phyloP scores from a whole-genome alignment of 2,888 invertebrate species.

The Acronicta leporina region DNA sequence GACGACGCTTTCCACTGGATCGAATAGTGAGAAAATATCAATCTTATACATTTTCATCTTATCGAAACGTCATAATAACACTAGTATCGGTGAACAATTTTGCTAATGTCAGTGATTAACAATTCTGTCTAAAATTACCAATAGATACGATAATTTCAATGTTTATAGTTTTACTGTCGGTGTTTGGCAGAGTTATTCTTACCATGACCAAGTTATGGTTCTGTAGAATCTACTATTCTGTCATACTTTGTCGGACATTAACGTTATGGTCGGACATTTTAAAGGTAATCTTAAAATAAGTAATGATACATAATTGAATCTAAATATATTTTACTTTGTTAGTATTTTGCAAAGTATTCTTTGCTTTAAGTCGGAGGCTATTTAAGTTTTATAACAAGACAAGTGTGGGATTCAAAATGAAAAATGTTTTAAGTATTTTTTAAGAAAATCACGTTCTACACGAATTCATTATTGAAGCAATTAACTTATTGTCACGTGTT shows the following conservation, averaged over 20 bases:
- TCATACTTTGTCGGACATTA: no score
- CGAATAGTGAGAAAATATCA: no score
- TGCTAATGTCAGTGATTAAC: background rate
- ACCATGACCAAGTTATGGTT: constrained; percentile 37
- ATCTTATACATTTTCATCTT: no score
- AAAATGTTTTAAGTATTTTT: constrained; percentile 42
- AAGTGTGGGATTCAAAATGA: constrained; percentile 20
- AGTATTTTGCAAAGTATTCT: constrained; percentile 5
- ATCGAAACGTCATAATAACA: background rate
- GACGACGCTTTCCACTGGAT: no score
- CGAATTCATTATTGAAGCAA: background rate
- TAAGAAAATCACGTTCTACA: constrained; percentile 15
- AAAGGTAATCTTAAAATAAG: constrained; percentile 6
- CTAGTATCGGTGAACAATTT: background rate
- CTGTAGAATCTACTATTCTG: no score
- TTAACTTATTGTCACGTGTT: no score
- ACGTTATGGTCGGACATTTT: no score
- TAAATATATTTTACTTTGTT: constrained; percentile 6
- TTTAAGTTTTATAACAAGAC: background rate
- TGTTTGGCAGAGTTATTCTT: constrained; percentile 27
- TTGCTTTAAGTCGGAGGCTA: constrained; percentile 8
- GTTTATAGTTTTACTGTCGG: constrained; percentile 32
- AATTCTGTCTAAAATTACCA: constrained; percentile 14
- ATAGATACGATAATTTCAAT: constrained; percentile 30
- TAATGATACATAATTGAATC: background rate